phyloP scores from a whole-genome alignment of 1,140 invertebrate genomes.

The Pararge aegeria region DNA sequence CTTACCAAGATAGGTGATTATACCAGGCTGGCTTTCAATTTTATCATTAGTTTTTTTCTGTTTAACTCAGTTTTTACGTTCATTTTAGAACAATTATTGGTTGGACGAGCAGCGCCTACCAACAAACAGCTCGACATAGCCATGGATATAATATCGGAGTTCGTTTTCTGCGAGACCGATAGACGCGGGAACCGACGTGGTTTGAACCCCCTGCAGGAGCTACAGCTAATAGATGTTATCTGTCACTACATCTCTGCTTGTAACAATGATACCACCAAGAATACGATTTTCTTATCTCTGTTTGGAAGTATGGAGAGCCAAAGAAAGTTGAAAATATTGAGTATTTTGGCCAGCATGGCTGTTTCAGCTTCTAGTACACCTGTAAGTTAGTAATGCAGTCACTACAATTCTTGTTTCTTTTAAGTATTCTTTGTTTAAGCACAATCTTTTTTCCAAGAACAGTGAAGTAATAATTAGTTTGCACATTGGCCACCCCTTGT shows the following conservation, averaged over 20 bases:
- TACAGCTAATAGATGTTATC: constrained; percentile 88
- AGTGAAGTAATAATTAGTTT: no score
- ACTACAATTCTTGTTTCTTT: no score
- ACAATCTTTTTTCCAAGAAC: no score
- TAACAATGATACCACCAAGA: constrained; percentile 86
- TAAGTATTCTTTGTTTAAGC: no score
- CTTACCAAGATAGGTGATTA: constrained; percentile 62
- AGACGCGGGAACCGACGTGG: constrained; percentile 81
- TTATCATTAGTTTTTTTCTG: not conserved
- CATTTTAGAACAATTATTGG: constrained; percentile 70
- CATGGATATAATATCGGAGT: constrained; percentile 90
- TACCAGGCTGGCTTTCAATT: not conserved
- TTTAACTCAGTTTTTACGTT: constrained; percentile 3
- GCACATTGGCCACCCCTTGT: no score
- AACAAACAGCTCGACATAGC: constrained; percentile 78
- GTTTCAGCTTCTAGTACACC: constrained; percentile 86
- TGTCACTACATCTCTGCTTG: constrained; percentile 87
- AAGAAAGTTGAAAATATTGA: constrained; percentile 85
- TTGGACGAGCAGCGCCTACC: constrained; percentile 65
- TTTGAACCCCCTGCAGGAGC: constrained; percentile 85
- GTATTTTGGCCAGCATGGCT: constrained; percentile 88
- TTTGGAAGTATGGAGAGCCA: constrained; percentile 86
- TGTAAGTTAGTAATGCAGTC: constrained; percentile 47
- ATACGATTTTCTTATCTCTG: constrained; percentile 89
- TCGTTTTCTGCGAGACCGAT: constrained; percentile 89